These are phyloP conservation scores for Drosophila pandora DNA, from an alignment of 1,140 invertebrate species.

Conservation along the genomic window DNA sequence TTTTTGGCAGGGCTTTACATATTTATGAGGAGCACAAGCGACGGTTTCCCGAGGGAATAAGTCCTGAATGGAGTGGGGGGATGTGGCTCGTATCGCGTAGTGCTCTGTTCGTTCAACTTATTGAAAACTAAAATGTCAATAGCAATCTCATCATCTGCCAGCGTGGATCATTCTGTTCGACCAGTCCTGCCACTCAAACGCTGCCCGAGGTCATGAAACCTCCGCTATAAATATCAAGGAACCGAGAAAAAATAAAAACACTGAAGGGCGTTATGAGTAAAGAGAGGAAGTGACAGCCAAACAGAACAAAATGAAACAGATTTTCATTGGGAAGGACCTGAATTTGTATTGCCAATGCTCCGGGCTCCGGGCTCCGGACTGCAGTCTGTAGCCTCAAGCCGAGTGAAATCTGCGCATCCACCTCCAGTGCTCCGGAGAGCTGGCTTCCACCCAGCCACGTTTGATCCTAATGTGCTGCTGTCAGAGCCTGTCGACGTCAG, in stretches of 20 bases:
- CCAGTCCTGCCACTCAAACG: slow-evolving; percentile 53
- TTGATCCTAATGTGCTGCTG: slow-evolving; percentile 78
- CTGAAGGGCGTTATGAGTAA: not conserved
- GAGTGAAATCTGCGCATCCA: slow-evolving; percentile 5
- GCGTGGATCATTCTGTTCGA: slow-evolving; percentile 32
- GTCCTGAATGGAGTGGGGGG: not conserved
- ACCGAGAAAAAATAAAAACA: slow-evolving; percentile 1
- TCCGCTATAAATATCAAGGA: slow-evolving; percentile 33
- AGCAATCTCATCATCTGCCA: slow-evolving; percentile 63
- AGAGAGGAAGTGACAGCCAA: not conserved
- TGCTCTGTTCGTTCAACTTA: slow-evolving; percentile 53
- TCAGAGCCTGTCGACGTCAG: slow-evolving; percentile 72
- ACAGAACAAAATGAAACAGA: slow-evolving; percentile 38
- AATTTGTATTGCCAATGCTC: slow-evolving; percentile 14
- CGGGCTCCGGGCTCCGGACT: not conserved
- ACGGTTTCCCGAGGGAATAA: slow-evolving; percentile 12
- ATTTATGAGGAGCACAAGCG: slow-evolving; percentile 38
- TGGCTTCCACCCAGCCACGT: slow-evolving; percentile 34
- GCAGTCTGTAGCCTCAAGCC: slow-evolving; percentile 2
- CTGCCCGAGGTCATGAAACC: slow-evolving; percentile 45
- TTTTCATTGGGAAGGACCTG: slow-evolving; percentile 32
- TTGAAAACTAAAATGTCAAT: slow-evolving; percentile 80
- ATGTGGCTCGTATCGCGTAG: not conserved
- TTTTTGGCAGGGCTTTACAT: slow-evolving; percentile 41
- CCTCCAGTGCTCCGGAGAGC: not conserved